Evolutionary conservation across 2,113 vertebrate species (phyloP).

Genomic region (Sula dactylatra): DNA sequence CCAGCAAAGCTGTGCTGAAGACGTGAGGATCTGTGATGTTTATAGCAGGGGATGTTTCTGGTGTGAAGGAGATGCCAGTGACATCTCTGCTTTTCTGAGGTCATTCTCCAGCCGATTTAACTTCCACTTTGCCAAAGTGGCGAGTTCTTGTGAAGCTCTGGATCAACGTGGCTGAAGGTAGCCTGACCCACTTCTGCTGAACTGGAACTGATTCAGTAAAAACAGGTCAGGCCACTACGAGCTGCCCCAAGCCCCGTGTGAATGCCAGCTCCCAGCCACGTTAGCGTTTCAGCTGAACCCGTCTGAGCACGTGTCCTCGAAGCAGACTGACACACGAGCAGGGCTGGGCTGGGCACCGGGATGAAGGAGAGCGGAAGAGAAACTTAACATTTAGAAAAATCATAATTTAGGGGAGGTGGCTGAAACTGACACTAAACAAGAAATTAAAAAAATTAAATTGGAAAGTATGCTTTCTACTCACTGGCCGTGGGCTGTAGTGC

Average conservation of each 20-base stretch:
- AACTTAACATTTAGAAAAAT: not conserved
- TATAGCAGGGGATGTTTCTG: not conserved
- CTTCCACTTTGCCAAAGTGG: not conserved
- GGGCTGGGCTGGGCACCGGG: not conserved
- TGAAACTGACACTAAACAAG: conserved; percentile 28
- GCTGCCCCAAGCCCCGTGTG: not conserved
- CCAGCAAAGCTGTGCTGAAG: not conserved
- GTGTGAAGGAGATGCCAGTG: not conserved
- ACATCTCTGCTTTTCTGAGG: not conserved
- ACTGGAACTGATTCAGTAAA: conserved; percentile 46
- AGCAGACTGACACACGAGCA: not conserved
- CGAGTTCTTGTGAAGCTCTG: not conserved
- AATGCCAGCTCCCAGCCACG: not conserved
- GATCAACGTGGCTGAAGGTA: not conserved
- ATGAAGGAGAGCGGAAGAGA: not conserved
- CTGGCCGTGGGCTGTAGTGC: not conserved
- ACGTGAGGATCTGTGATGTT: accelerated
- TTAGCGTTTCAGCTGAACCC: not conserved
- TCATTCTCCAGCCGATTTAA: conserved; percentile 3
- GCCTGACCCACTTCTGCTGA: conserved; percentile 38
- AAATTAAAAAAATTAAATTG: not conserved
- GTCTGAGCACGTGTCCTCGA: not conserved
- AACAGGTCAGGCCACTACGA: conserved; percentile 19
- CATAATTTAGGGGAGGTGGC: not conserved
- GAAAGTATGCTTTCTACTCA: not conserved